Evolutionary conservation across 2,888 invertebrate genomes (phyloP).

Genomic region (Tetanocera ferruginea): DNA sequence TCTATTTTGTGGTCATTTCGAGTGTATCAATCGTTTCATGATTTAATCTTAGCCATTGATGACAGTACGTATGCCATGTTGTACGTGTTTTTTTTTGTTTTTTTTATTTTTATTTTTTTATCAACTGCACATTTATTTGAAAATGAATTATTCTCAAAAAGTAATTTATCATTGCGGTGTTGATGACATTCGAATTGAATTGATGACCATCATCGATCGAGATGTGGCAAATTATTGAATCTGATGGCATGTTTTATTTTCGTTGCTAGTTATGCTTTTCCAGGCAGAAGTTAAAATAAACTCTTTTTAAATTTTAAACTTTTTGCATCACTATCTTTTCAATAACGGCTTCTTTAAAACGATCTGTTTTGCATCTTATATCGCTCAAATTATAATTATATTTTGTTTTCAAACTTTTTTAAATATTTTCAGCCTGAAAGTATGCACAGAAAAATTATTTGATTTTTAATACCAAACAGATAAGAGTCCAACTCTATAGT

Average conservation of each 20-base stretch:
- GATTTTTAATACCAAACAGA: no score
- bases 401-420: no score
- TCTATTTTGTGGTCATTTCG: conserved; percentile 37
- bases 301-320: no score
- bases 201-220: conserved; percentile 40
- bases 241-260: not conserved
- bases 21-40: conserved; percentile 34
- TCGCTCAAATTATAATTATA: no score
- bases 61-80: conserved; percentile 17
- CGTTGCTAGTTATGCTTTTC: no score
- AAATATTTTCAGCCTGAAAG: no score
- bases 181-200: conserved; percentile 50
- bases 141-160: conserved; percentile 44
- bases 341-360: no score
- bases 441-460: no score
- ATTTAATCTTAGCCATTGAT: conserved; percentile 38
- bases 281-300: no score
- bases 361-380: no score
- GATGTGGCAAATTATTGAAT: conserved; percentile 15
- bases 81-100: conserved; percentile 2
- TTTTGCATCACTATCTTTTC: no score
- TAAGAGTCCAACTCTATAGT: no score
- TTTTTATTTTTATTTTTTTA: conserved; percentile 10
- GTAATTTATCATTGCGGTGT: conserved; percentile 56
- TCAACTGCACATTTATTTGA: conserved; percentile 25